Percentiles rank a stretch among this genome's conserved stretches.
Evolutionary conservation across 2,797 vertebrate genomes (phyloP).

Genomic region (Acanthurus leucopareius): DNA sequence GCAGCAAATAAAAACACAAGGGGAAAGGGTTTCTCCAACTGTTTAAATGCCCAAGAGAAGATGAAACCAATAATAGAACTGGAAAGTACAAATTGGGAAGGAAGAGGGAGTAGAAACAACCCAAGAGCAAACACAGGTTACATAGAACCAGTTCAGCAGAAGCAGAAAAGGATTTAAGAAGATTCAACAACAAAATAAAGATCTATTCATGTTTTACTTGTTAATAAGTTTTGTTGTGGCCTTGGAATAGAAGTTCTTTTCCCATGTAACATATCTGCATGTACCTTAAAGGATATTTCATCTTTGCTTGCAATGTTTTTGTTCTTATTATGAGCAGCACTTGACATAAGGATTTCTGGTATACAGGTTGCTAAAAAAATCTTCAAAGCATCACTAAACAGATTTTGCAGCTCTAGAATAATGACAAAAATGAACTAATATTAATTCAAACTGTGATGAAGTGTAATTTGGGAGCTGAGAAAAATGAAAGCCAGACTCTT

Average conservation of each 20-base stretch:
- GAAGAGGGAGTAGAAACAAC: slow-evolving; percentile 19
- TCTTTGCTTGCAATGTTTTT: not conserved
- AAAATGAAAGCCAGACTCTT: not conserved
- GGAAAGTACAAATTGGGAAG: slow-evolving; percentile 2
- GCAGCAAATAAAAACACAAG: slow-evolving; percentile 32
- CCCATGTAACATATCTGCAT: not conserved
- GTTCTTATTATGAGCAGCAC: not conserved
- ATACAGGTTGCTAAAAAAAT: not conserved
- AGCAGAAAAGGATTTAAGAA: not conserved
- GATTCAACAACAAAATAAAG: slow-evolving; percentile 10
- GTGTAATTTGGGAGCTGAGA: not conserved
- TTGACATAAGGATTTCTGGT: not conserved
- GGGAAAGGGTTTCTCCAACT: slow-evolving; percentile 44
- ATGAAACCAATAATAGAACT: slow-evolving; percentile 51
- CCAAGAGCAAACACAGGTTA: slow-evolving; percentile 28
- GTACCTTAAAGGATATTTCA: not conserved
- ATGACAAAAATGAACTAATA: not conserved
- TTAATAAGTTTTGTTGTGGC: not conserved
- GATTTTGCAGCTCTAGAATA: not conserved
- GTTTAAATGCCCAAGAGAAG: slow-evolving; percentile 38
- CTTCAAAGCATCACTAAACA: not conserved
- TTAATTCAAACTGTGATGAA: not conserved
- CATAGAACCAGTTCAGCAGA: slow-evolving; percentile 6
- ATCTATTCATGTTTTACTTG: not conserved
- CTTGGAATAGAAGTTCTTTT: not conserved